These are phyloP conservation scores for Lithophane socia DNA, from an alignment of 2,888 invertebrate genomes.

Conservation along the genomic window DNA sequence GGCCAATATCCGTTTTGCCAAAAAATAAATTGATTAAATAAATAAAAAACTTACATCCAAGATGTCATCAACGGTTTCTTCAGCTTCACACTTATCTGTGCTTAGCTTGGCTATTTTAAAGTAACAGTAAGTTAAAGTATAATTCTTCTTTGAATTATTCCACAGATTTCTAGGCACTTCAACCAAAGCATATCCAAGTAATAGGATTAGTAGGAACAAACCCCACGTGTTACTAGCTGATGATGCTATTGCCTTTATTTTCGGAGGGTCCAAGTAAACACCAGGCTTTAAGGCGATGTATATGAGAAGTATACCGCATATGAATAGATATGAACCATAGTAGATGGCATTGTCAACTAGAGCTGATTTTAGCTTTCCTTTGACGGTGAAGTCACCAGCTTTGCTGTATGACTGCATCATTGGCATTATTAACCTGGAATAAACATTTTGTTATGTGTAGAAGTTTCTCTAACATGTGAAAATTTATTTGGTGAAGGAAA, in stretches of 20 bases:
- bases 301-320: slow-evolving; percentile 97
- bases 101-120: slow-evolving; percentile 98
- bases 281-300: slow-evolving; percentile 98
- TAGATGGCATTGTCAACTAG: slow-evolving; percentile 99
- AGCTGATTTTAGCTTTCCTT: slow-evolving; percentile 98
- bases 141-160: slow-evolving; percentile 96
- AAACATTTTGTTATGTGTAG: too few relatives aligned
- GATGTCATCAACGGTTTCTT: slow-evolving; percentile 98
- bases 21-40: background rate
- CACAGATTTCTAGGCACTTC: slow-evolving; percentile 98
- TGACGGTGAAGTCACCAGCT: slow-evolving; percentile 98
- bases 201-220: slow-evolving; percentile 96
- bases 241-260: slow-evolving; percentile 98
- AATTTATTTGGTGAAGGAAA: too few relatives aligned
- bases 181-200: slow-evolving; percentile 98
- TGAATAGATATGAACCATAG: slow-evolving; percentile 98
- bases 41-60: slow-evolving; percentile 92
- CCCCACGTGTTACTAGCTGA: slow-evolving; percentile 99
- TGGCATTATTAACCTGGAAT: slow-evolving; percentile 96
- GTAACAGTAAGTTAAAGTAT: slow-evolving; percentile 96
- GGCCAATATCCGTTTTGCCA: background rate
- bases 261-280: slow-evolving; percentile 96
- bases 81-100: slow-evolving; percentile 98
- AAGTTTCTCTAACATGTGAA: too few relatives aligned
- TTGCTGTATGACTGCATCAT: slow-evolving; percentile 99